These are phyloP conservation scores for Carlito syrichta DNA, from an alignment of 2,113 vertebrate species.

Conservation along the genomic window DNA sequence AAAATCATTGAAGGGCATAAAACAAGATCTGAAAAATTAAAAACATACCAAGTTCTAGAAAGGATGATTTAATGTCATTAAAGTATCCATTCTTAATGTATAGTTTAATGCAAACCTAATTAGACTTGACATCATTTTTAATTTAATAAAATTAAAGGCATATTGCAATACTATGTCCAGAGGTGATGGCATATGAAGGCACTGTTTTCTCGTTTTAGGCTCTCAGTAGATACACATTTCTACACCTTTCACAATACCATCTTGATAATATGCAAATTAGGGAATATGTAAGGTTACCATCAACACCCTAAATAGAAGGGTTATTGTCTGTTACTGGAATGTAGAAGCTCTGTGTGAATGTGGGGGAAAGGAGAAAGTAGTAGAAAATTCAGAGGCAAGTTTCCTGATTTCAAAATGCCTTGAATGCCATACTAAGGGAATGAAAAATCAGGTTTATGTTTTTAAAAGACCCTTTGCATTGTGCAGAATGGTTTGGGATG, in stretches of 20 bases:
- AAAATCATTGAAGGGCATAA: neutral
- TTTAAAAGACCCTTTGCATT: neutral
- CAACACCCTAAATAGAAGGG: neutral
- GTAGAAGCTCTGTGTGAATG: neutral
- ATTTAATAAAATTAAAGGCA: neutral
- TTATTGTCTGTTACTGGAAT: neutral
- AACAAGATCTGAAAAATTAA: conserved; percentile 23
- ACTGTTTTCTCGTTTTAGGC: neutral
- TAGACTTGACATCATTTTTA: neutral
- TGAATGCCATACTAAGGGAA: neutral
- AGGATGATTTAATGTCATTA: neutral
- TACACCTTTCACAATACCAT: neutral
- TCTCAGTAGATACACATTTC: neutral
- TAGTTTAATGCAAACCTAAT: neutral
- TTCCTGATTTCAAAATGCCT: neutral
- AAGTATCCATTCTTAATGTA: neutral
- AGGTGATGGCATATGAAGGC: neutral
- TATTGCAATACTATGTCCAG: neutral
- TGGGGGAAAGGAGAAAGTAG: neutral
- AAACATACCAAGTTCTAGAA: neutral
- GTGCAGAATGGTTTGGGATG: neutral
- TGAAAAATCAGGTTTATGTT: neutral
- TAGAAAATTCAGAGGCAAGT: neutral
- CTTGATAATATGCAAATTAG: neutral
- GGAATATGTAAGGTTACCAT: neutral